These are phyloP conservation scores for Nebria brevicollis DNA, from an alignment of 2,888 invertebrate species.

Conservation along the genomic window DNA sequence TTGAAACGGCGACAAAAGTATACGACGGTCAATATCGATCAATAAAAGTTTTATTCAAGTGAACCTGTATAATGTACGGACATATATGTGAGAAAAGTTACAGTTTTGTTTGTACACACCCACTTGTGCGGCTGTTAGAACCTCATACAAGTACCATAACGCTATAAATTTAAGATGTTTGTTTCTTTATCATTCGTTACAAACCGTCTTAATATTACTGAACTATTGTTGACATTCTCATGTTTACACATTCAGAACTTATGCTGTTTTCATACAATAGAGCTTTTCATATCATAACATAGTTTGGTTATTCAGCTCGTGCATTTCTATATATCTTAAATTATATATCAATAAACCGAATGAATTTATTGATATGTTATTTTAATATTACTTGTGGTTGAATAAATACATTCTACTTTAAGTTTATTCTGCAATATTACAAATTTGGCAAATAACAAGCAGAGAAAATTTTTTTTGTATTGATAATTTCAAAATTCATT, in stretches of 20 bases:
- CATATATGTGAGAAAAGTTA: neutral
- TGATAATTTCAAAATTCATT: too few species aligned
- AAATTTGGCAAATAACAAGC: too few species aligned
- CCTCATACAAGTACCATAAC: conserved; percentile 31
- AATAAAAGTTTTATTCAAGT: conserved; percentile 25
- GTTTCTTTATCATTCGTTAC: conserved; percentile 7
- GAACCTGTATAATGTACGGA: conserved; percentile 26
- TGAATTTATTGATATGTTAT: neutral
- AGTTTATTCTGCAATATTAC: too few species aligned
- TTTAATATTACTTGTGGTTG: too few species aligned
- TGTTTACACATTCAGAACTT: neutral
- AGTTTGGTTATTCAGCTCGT: neutral
- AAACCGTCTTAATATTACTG: neutral
- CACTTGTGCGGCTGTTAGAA: conserved; percentile 39
- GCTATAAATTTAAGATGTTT: conserved; percentile 29
- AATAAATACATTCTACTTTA: too few species aligned
- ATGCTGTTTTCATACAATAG: neutral
- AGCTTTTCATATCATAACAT: neutral
- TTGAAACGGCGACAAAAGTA: neutral
- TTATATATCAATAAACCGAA: neutral
- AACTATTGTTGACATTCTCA: neutral
- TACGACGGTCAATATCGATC: neutral
- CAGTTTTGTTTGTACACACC: conserved; percentile 28
- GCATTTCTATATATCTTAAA: neutral
- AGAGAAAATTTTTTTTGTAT: too few species aligned